phyloP scores from a whole-genome alignment of 2,797 vertebrate species.

The Ambastaia sidthimunki region DNA sequence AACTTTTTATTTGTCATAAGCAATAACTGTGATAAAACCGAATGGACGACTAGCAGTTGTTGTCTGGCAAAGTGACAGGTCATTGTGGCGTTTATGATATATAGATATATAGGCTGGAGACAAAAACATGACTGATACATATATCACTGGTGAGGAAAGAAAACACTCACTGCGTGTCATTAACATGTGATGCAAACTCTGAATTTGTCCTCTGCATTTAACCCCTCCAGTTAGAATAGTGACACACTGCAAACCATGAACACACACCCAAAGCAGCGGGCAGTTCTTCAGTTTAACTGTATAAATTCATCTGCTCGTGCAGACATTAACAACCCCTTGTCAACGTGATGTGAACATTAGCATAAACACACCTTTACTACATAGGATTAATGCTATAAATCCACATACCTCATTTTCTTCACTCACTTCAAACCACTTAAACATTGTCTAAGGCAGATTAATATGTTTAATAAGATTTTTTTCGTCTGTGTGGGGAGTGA shows the following conservation, averaged over 20 bases:
- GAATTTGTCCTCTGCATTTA: too few relatives aligned
- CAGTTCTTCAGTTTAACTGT: too few relatives aligned
- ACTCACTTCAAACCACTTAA: not conserved
- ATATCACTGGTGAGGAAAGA: too few relatives aligned
- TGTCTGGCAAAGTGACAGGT: not conserved
- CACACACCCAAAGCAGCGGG: too few relatives aligned
- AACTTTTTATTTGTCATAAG: not conserved
- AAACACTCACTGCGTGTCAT: too few relatives aligned
- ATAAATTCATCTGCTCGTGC: not conserved
- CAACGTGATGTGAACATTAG: not conserved
- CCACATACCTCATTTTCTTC: not conserved
- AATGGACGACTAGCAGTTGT: not conserved
- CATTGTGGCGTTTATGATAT: conserved; percentile 2
- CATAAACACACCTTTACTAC: not conserved
- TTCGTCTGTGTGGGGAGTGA: conserved; percentile 13
- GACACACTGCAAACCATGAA: too few relatives aligned
- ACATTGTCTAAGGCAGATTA: not conserved
- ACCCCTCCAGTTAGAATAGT: too few relatives aligned
- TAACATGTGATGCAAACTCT: too few relatives aligned
- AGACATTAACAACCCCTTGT: not conserved
- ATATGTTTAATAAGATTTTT: conserved; percentile 13
- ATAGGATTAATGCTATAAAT: not conserved
- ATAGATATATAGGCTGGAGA: not conserved
- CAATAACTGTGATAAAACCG: not conserved
- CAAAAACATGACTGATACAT: not conserved